Conservation (phyloP, 2,888 invertebrate genomes). For the Pediacus dermestoides region DNA sequence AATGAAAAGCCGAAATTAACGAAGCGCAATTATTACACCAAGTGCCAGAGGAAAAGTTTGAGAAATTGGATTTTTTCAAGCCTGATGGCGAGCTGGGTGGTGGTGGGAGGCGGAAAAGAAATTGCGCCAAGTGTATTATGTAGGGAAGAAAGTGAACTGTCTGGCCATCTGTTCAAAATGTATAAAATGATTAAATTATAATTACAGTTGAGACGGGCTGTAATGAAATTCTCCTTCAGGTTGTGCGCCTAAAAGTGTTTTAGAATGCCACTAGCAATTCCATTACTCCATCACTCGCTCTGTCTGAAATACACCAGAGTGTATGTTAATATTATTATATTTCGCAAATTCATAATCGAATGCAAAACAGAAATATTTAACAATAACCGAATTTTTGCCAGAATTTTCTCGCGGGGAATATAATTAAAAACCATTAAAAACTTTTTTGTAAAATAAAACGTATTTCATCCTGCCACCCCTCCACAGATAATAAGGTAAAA, state of each 20-base stretch:
- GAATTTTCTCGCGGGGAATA: too few species aligned
- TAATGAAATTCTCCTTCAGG: slow-evolving; percentile 37
- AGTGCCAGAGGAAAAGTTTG: slow-evolving; percentile 27
- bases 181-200: slow-evolving; percentile 38
- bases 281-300: slow-evolving; percentile 14
- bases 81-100: too few species aligned
- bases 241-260: slow-evolving; percentile 26
- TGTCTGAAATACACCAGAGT: slow-evolving; percentile 19
- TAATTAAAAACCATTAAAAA: too few species aligned
- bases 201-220: slow-evolving; percentile 30
- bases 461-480: too few species aligned
- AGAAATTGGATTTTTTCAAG: slow-evolving; percentile 28
- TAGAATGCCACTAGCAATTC: slow-evolving; percentile 15
- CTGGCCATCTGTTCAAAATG: slow-evolving; percentile 35
- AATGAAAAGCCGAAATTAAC: slow-evolving; percentile 24
- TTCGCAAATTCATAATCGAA: too few species aligned
- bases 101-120: slow-evolving; percentile 17
- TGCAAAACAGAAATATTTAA: too few species aligned
- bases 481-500: too few species aligned
- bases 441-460: too few species aligned
- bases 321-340: too few species aligned
- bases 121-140: slow-evolving; percentile 24
- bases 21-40: slow-evolving; percentile 28
- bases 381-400: too few species aligned
- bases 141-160: slow-evolving; percentile 30